Conservation (phyloP, 2,888 invertebrate species). For the Ophion slaviceki region DNA sequence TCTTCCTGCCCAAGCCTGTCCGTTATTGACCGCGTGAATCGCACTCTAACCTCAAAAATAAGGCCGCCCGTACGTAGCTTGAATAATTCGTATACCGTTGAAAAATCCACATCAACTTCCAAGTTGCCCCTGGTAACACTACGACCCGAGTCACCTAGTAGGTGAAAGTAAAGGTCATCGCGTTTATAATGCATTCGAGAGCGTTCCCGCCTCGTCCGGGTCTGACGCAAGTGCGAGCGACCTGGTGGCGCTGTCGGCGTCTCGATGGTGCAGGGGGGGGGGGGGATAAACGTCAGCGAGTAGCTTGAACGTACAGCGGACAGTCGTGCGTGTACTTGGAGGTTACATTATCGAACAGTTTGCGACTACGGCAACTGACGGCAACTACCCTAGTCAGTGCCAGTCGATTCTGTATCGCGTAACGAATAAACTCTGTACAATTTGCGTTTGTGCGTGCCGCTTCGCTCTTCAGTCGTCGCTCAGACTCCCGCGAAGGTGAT, state of each 20-base stretch:
- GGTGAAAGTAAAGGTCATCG: neutral
- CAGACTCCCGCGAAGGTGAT: slow-evolving; percentile 53
- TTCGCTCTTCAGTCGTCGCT: slow-evolving; percentile 60
- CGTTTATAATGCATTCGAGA: neutral
- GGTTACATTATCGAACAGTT: slow-evolving; percentile 69
- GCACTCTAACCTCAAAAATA: neutral
- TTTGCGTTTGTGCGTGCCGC: slow-evolving; percentile 2
- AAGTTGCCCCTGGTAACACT: neutral
- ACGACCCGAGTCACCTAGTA: neutral
- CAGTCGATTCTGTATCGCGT: neutral
- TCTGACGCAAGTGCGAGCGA: neutral
- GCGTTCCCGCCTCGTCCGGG: neutral
- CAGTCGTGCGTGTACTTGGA: slow-evolving; percentile 21
- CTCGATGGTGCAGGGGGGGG: neutral
- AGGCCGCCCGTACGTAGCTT: neutral
- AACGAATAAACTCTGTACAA: slow-evolving; percentile 26
- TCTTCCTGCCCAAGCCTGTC: neutral
- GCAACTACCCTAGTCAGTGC: slow-evolving; percentile 68
- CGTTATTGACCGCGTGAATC: neutral
- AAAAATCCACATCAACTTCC: neutral
- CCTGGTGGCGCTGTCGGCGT: neutral
- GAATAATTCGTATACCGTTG: neutral
- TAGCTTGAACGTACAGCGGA: neutral
- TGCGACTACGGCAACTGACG: neutral
- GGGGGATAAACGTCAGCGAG: neutral